A percentile compares a stretch with the other conserved stretches of the same genome.
phyloP scores from a whole-genome alignment of 2,888 invertebrate species.

The Temnothorax unifasciatus region DNA sequence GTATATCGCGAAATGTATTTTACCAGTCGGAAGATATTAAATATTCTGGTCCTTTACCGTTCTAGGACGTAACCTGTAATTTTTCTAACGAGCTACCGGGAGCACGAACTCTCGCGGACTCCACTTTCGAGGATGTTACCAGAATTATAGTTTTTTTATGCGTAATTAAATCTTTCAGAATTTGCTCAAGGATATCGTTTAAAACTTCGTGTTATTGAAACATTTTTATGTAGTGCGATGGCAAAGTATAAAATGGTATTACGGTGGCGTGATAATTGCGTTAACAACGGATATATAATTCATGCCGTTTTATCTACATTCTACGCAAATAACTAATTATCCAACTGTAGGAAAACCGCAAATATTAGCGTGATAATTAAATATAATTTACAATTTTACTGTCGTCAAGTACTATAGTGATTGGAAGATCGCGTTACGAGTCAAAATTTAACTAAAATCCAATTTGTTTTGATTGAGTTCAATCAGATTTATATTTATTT shows the following conservation, averaged over 20 bases:
- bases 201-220: conserved; percentile 19
- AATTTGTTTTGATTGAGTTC: conserved; percentile 5
- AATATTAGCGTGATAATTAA: conserved; percentile 8
- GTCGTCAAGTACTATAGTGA: neutral
- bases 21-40: conserved; percentile 45
- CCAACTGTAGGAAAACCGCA: neutral
- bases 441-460: neutral
- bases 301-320: neutral
- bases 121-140: conserved; percentile 26
- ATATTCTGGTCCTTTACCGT: conserved; percentile 31
- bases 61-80: conserved; percentile 28
- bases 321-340: neutral
- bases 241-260: neutral
- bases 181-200: conserved; percentile 16
- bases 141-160: neutral
- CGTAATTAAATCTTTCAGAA: conserved; percentile 34
- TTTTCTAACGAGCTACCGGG: conserved; percentile 40
- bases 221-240: conserved; percentile 3
- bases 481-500: conserved; percentile 7
- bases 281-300: conserved; percentile 1
- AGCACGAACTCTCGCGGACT: neutral
- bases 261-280: neutral
- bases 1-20: conserved; percentile 43
- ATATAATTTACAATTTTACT: conserved; percentile 16
- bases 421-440: neutral